Conservation (phyloP, 2,888 invertebrate species). For the Melinaea menophilus region DNA sequence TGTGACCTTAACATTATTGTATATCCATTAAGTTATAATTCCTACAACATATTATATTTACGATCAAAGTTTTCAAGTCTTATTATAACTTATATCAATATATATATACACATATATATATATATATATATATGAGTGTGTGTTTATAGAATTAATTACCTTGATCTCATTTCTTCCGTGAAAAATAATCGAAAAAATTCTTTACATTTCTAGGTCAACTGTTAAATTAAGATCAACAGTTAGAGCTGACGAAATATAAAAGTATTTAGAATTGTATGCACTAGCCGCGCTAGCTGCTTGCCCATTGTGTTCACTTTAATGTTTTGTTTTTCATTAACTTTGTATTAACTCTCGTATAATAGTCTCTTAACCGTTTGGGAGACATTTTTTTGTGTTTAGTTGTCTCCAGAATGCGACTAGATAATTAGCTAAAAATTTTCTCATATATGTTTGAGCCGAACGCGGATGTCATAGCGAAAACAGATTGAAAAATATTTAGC, state of each 20-base stretch:
- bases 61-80: no score
- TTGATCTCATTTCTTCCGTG: constrained; percentile 21
- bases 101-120: background rate
- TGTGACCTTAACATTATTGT: background rate
- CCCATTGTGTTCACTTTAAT: background rate
- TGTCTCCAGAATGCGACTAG: no score
- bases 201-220: constrained; percentile 23
- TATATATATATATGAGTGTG: no score
- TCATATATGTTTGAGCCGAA: no score
- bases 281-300: constrained; percentile 4
- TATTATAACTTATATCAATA: no score
- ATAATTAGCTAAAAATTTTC: no score
- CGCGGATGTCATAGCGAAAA: no score
- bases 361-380: no score
- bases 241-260: constrained; percentile 20
- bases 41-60: background rate
- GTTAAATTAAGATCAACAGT: constrained; percentile 25
- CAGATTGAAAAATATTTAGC: no score
- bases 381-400: no score
- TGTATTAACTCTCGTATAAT: no score
- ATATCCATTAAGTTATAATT: background rate
- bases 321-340: background rate
- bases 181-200: constrained; percentile 22
- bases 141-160: constrained; percentile 10
- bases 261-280: constrained; percentile 15